A percentile compares a stretch with the other conserved stretches of the same genome.
Evolutionary conservation across 2,113 vertebrate species (phyloP).

Genomic region (Entomyzon cyanotis): DNA sequence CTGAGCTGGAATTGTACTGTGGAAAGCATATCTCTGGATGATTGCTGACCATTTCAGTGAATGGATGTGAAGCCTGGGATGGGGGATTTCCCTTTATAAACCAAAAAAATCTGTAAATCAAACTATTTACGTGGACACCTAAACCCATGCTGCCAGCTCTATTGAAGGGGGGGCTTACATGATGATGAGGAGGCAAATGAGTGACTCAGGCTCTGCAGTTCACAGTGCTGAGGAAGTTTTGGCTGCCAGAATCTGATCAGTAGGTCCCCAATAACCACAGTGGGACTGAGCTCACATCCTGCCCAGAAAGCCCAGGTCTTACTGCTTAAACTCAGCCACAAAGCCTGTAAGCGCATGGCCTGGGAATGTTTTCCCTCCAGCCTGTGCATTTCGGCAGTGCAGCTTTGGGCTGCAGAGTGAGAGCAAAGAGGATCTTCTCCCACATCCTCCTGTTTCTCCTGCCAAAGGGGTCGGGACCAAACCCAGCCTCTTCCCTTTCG

Average conservation of each 20-base stretch:
- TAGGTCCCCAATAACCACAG: rapidly evolving
- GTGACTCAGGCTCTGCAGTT: background rate
- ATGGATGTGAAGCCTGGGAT: background rate
- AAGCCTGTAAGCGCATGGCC: rapidly evolving
- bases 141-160: rapidly evolving
- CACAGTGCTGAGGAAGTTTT: background rate
- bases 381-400: rapidly evolving
- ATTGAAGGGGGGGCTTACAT: rapidly evolving
- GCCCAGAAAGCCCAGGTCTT: background rate
- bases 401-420: rapidly evolving
- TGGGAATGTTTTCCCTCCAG: background rate
- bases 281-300: background rate
- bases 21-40: background rate
- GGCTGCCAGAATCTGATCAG: background rate
- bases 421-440: background rate
- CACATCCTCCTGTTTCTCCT: background rate
- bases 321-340: background rate
- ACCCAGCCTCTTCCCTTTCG: background rate
- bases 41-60: background rate
- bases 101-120: background rate
- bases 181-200: background rate
- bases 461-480: background rate
- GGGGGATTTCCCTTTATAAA: background rate
- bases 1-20: background rate
- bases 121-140: background rate